These are phyloP conservation scores for Mastomys coucha DNA, from an alignment of 2,113 vertebrate genomes.

Conservation along the genomic window DNA sequence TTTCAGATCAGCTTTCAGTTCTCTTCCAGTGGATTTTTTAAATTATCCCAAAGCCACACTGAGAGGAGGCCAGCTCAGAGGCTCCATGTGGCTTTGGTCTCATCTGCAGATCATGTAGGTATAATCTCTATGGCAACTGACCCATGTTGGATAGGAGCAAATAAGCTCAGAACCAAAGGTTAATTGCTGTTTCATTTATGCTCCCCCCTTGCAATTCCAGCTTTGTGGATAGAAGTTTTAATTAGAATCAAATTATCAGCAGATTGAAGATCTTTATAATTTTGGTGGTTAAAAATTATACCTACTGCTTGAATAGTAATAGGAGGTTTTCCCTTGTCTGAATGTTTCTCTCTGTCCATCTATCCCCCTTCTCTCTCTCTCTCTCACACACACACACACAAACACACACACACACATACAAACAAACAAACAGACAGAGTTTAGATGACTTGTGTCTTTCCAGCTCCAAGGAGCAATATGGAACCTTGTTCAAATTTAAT, in stretches of 20 bases:
- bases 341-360: not conserved
- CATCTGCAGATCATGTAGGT: slow-evolving; percentile 81
- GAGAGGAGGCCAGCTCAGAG: slow-evolving; percentile 77
- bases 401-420: not conserved
- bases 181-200: slow-evolving; percentile 86
- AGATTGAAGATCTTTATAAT: slow-evolving; percentile 79
- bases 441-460: slow-evolving; percentile 44
- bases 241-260: slow-evolving; percentile 84
- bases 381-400: not conserved
- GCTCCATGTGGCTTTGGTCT: slow-evolving; percentile 71
- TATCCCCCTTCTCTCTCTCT: too few relatives aligned
- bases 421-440: too few relatives aligned
- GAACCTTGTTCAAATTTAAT: not conserved
- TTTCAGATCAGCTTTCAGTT: slow-evolving; percentile 79
- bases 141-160: slow-evolving; percentile 74
- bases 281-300: slow-evolving; percentile 74
- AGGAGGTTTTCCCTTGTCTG: not conserved
- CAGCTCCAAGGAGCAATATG: not conserved
- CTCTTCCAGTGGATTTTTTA: slow-evolving; percentile 83
- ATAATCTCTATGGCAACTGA: slow-evolving; percentile 87
- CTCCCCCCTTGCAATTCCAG: slow-evolving; percentile 67
- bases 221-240: slow-evolving; percentile 80
- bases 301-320: slow-evolving; percentile 47
- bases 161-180: slow-evolving; percentile 84
- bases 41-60: slow-evolving; percentile 81